phyloP scores from a whole-genome alignment of 2,113 vertebrate genomes.

The Callorhinus ursinus region DNA sequence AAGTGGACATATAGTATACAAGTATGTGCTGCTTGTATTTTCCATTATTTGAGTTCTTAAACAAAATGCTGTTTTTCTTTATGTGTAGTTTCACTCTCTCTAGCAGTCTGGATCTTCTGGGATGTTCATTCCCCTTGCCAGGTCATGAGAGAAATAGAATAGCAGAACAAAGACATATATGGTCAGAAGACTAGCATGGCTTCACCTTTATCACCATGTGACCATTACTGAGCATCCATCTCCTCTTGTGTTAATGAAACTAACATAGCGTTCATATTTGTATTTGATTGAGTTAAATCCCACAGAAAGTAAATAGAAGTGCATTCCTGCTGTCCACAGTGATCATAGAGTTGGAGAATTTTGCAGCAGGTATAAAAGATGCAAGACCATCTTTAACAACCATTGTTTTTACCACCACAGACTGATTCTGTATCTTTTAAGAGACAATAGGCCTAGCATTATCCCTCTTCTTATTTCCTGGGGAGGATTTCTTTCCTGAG shows the following conservation, averaged over 20 bases:
- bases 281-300: background rate
- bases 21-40: background rate
- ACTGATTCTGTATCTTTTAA: background rate
- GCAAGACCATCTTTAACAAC: background rate
- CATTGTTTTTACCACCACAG: background rate
- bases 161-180: background rate
- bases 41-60: slow-evolving; percentile 19
- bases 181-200: background rate
- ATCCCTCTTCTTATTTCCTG: background rate
- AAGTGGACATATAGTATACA: background rate
- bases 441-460: background rate
- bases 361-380: background rate
- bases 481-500: background rate
- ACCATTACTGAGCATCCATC: background rate
- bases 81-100: background rate
- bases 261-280: background rate
- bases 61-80: background rate
- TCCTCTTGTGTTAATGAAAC: background rate
- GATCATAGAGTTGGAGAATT: background rate
- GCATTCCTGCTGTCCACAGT: background rate
- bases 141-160: background rate
- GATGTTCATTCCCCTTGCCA: background rate
- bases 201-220: background rate
- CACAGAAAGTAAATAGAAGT: background rate
- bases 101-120: background rate